Evolutionary conservation across 2,113 vertebrate species (phyloP), one percentile per base, ranked within the genome.

Genomic region (Corythoichthys intestinalis): DNA sequence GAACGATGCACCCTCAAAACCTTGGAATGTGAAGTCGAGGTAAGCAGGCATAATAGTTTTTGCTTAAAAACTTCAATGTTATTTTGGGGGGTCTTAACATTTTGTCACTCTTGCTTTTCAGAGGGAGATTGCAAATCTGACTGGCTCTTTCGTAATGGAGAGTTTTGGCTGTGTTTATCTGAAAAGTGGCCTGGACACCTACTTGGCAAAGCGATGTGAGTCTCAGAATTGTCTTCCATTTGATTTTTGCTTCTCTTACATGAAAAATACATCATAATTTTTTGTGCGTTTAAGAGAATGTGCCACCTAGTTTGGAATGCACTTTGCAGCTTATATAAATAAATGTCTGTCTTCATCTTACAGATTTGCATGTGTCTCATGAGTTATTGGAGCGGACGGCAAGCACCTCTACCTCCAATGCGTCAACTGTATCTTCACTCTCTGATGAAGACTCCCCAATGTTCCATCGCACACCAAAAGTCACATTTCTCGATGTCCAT

Each of bases 401-500:
- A 7, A 68, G 65, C 0, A 80, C 87, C 10, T 84, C 91, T 59
- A 72, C 82, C 61, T 76, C 87, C 0, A 93, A 86, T 58, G 1
- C 58, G 17, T 80, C 87, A 2, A 65, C 76, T 2, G 0, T 39
- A 0, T 83, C 80, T 46, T 70, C 73, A 0, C 34, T 82, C 1
- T 80, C 78, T 0, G 92, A 94, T 2, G 87, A 76, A 0, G 87
- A 82, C 1, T 94, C 95, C 5, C 91, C 92, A 0, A 12, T 87
- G 2, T 77, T 90, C 54, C 71, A 56, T 9, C 93, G 89, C 66
- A 66, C 37, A 46, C 84, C 67, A 4, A 92, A 90, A 65, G 88
- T 98, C 66, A 76, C 48, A 38, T 98, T 98, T 83, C 46, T 96
- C 80, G 94, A 96, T 66, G 89, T 97, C 47, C 90, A 94, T 68